Conservation (phyloP, 1,140 invertebrate species). For the Aphaenogaster ashmeadi region DNA sequence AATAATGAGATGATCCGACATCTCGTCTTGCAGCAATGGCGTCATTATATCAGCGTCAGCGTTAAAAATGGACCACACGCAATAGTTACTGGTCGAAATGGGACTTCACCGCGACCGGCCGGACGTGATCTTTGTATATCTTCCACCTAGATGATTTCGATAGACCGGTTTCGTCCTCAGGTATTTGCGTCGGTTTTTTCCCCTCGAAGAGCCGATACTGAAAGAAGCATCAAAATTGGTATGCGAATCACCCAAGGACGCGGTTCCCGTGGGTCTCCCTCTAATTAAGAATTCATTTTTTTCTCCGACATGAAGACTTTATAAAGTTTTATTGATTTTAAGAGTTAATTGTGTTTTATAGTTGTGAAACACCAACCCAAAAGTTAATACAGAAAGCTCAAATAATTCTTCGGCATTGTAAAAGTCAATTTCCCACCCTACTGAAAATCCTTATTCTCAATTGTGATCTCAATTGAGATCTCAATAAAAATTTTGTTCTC, state of each 20-base stretch:
- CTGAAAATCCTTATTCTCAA: too few relatives aligned
- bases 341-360: not conserved
- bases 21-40: not conserved
- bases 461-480: too few relatives aligned
- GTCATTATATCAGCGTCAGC: constrained; percentile 7
- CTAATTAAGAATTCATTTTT: not conserved
- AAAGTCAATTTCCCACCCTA: not conserved
- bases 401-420: not conserved
- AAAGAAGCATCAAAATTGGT: not conserved
- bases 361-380: not conserved
- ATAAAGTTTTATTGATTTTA: not conserved
- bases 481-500: too few relatives aligned
- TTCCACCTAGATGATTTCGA: constrained; percentile 57
- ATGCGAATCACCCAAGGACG: not conserved
- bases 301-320: not conserved
- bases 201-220: not conserved
- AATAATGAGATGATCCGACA: not conserved
- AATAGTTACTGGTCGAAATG: constrained; percentile 15
- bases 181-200: constrained; percentile 31
- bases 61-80: constrained; percentile 25
- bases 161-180: constrained; percentile 61
- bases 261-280: not conserved
- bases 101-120: not conserved
- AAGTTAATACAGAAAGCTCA: not conserved
- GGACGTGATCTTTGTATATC: constrained; percentile 24